phyloP scores from a whole-genome alignment of 2,113 vertebrate species.

The Toxostoma redivivum region DNA sequence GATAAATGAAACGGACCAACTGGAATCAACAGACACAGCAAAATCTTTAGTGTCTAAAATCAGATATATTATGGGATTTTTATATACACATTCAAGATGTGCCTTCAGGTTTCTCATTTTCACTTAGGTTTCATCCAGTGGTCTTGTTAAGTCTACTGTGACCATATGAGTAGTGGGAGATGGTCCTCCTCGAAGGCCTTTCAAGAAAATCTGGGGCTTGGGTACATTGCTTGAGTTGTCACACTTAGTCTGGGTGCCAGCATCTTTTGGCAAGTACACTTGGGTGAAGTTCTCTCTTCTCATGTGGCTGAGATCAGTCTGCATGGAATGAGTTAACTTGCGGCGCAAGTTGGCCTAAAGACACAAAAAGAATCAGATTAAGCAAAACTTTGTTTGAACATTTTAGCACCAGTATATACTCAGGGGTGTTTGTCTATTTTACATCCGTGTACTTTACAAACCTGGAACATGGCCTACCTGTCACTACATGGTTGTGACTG shows the following conservation, averaged over 20 bases:
- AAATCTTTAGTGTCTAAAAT: background rate
- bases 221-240: constrained; percentile 75
- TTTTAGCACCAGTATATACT: background rate
- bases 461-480: background rate
- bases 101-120: background rate
- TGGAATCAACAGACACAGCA: background rate
- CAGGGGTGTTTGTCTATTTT: background rate
- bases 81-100: background rate
- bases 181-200: constrained; percentile 79
- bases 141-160: constrained; percentile 82
- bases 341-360: constrained; percentile 83
- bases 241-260: constrained; percentile 73
- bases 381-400: background rate
- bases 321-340: constrained; percentile 80
- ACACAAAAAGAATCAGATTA: background rate
- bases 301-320: constrained; percentile 89
- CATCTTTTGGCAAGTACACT: constrained; percentile 75
- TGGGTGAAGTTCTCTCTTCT: constrained; percentile 84
- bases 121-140: constrained; percentile 76
- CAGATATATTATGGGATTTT: background rate
- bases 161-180: constrained; percentile 38
- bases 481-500: fast-evolving
- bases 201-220: constrained; percentile 79
- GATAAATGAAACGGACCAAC: background rate
- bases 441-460: background rate